Evolutionary conservation across 2,888 invertebrate genomes (phyloP).

Genomic region (Dendrolimus pini): DNA sequence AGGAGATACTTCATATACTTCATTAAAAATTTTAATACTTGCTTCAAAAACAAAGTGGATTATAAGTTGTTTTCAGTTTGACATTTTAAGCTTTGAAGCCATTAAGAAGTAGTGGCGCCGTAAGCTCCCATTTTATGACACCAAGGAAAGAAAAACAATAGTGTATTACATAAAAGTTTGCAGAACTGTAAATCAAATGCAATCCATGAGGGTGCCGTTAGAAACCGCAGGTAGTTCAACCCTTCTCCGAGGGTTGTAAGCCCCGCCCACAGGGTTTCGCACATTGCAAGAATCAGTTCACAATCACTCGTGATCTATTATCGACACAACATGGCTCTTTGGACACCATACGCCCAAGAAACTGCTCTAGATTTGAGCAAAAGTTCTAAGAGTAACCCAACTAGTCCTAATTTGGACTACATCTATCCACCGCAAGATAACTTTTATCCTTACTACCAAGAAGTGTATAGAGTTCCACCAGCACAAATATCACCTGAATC

Average conservation of each 20-base stretch:
- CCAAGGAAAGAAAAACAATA: neutral
- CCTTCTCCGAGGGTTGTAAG: constrained; percentile 14
- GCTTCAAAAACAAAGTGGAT: too few relatives aligned
- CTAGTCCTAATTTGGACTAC: neutral
- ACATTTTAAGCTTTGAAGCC: too few relatives aligned
- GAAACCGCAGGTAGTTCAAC: constrained; percentile 22
- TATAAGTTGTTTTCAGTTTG: too few relatives aligned
- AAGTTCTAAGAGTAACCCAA: constrained; percentile 4
- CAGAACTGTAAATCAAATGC: constrained; percentile 10
- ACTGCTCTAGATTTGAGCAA: constrained; percentile 48
- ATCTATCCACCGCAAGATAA: constrained; percentile 19
- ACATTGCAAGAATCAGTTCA: neutral
- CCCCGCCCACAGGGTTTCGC: constrained; percentile 2
- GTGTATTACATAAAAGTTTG: neutral
- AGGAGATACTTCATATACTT: too few relatives aligned
- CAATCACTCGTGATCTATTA: neutral
- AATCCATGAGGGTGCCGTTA: constrained; percentile 18
- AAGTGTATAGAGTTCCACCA: constrained; percentile 28
- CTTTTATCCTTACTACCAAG: constrained; percentile 25
- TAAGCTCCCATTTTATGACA: neutral
- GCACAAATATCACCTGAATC: constrained; percentile 41
- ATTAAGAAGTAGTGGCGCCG: neutral
- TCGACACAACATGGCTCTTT: constrained; percentile 40
- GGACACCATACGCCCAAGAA: constrained; percentile 58
- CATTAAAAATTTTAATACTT: too few relatives aligned